Evolutionary conservation across 2,888 invertebrate genomes (phyloP).

Genomic region (Didymodactylos carnosus): DNA sequence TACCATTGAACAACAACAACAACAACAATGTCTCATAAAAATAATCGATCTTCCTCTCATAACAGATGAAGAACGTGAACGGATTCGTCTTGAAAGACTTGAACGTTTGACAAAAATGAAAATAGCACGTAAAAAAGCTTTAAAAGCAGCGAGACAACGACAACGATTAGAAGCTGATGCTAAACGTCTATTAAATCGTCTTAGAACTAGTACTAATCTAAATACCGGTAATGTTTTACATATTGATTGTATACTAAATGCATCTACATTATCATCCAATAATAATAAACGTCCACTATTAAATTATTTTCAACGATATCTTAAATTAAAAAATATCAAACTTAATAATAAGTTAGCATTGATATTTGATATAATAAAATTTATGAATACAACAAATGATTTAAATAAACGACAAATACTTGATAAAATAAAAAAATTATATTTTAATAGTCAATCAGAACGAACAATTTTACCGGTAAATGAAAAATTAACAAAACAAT

Average conservation of each 20-base stretch:
- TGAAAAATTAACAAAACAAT: neutral
- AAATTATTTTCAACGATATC: neutral
- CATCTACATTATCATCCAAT: no score
- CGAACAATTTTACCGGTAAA: constrained; percentile 3
- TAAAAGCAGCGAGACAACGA: constrained; percentile 5
- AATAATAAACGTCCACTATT: no score
- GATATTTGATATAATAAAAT: no score
- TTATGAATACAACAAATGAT: neutral
- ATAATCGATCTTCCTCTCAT: no score
- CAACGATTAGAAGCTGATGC: neutral
- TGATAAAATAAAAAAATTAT: neutral
- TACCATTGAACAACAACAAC: neutral
- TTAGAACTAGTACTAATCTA: no score
- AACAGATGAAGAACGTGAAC: constrained; percentile 9
- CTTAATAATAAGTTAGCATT: no score
- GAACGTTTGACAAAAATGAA: constrained; percentile 4
- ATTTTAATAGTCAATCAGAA: constrained; percentile 8
- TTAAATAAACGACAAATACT: neutral
- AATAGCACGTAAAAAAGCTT: constrained; percentile 8
- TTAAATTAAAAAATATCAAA: neutral
- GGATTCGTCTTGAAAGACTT: neutral
- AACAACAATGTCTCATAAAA: neutral
- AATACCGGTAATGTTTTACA: no score
- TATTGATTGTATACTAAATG: no score
- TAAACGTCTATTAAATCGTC: neutral